Percentiles rank a stretch among this genome's conserved stretches.
Evolutionary conservation across 2,113 vertebrate species (phyloP).

Genomic region (Neomonachus schauinslandi): DNA sequence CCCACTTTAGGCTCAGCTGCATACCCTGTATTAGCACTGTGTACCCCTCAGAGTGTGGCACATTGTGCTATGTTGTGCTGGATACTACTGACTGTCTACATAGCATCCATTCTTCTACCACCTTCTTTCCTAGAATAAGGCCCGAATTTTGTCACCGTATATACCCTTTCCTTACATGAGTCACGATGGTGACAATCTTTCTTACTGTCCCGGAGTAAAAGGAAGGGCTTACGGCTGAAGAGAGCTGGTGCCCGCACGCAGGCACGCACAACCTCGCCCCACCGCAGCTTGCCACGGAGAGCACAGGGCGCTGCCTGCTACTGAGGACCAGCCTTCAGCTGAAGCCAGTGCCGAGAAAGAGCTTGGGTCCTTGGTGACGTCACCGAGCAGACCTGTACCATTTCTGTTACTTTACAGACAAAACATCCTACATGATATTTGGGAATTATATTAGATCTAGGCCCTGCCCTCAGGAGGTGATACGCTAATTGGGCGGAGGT

Average conservation of each 20-base stretch:
- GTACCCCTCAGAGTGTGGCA: rapidly evolving
- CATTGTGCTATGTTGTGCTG: neutral
- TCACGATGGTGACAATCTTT: neutral
- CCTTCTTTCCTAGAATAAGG: neutral
- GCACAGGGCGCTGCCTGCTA: rapidly evolving
- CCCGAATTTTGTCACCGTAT: neutral
- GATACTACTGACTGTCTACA: rapidly evolving
- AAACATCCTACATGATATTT: neutral
- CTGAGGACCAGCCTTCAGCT: neutral
- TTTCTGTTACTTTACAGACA: neutral
- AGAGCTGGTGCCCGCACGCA: rapidly evolving
- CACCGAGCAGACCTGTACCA: neutral
- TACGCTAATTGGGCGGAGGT: neutral
- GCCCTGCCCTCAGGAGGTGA: neutral
- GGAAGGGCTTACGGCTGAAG: neutral
- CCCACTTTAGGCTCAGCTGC: neutral
- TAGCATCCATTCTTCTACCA: neutral
- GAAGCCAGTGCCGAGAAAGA: neutral
- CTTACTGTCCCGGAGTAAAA: neutral
- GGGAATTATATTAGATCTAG: neutral
- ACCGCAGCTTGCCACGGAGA: neutral
- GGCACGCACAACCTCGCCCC: rapidly evolving
- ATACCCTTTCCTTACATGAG: neutral
- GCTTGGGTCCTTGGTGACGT: neutral
- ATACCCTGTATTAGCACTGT: rapidly evolving